Conservation (phyloP, 2,888 invertebrate species). For the Nomada ruficornis region DNA sequence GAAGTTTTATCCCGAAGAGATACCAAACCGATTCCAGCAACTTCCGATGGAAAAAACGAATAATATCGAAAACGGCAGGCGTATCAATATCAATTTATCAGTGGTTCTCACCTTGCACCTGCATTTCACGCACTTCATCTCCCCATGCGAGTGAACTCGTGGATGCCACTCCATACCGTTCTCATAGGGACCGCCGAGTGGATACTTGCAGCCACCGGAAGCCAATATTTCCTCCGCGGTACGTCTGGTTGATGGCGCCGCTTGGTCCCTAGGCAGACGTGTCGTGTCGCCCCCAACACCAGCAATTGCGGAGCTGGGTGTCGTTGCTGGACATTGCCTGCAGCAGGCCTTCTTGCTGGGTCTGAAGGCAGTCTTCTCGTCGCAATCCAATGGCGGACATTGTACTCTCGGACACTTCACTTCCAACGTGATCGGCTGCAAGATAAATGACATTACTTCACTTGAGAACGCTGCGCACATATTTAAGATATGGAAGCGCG, state of each 20-base stretch:
- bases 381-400: conserved; percentile 91
- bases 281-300: conserved; percentile 79
- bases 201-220: conserved; percentile 93
- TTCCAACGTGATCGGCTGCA: conserved; percentile 87
- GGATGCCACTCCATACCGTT: conserved; percentile 96
- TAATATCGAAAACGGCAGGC: not conserved
- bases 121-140: conserved; percentile 95
- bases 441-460: conserved; percentile 54
- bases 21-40: not conserved
- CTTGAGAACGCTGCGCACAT: not conserved
- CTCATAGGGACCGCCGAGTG: conserved; percentile 87
- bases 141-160: conserved; percentile 93
- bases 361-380: conserved; percentile 89
- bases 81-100: not conserved
- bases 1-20: not conserved
- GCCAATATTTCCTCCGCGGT: conserved; percentile 90
- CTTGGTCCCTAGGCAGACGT: conserved; percentile 84
- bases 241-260: conserved; percentile 85
- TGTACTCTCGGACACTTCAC: conserved; percentile 91
- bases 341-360: conserved; percentile 93
- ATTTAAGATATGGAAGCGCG: not conserved
- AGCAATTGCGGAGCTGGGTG: conserved; percentile 63
- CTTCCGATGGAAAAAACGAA: not conserved
- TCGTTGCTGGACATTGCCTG: conserved; percentile 88
- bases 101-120: conserved; percentile 91